These are phyloP conservation scores for Neotoma lepida DNA, from an alignment of 2,113 vertebrate species.

Conservation along the genomic window DNA sequence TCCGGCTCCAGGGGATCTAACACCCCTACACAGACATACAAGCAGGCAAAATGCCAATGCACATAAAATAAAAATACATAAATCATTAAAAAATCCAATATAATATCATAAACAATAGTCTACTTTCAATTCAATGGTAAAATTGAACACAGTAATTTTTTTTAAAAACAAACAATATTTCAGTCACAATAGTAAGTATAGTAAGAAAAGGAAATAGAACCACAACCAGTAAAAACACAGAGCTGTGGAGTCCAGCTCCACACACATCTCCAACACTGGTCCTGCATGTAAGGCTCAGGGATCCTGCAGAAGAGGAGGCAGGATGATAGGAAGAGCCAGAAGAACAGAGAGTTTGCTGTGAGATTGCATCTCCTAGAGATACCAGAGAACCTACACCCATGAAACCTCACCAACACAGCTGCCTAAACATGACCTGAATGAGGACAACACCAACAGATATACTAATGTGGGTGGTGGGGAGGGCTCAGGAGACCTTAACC, in stretches of 20 bases:
- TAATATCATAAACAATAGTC: not conserved
- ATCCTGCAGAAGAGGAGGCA: not conserved
- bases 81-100: not conserved
- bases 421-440: no score
- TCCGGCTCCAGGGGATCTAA: not conserved
- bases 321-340: not conserved
- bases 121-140: slow-evolving; percentile 35
- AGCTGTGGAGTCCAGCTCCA: not conserved
- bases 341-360: not conserved
- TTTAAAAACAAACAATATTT: not conserved
- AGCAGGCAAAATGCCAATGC: not conserved
- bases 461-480: not conserved
- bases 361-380: not conserved
- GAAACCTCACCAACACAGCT: not conserved
- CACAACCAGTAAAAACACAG: not conserved
- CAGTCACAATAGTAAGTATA: not conserved
- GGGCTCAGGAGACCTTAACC: not conserved
- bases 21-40: not conserved
- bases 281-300: not conserved
- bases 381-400: not conserved
- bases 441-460: not conserved
- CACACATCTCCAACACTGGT: not conserved
- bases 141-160: slow-evolving; percentile 1
- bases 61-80: not conserved
- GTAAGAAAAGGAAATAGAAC: not conserved